Percentiles rank a stretch among this genome's conserved stretches.
Evolutionary conservation across 2,113 vertebrate genomes (phyloP).

Genomic region (Stigmatopora nigra): DNA sequence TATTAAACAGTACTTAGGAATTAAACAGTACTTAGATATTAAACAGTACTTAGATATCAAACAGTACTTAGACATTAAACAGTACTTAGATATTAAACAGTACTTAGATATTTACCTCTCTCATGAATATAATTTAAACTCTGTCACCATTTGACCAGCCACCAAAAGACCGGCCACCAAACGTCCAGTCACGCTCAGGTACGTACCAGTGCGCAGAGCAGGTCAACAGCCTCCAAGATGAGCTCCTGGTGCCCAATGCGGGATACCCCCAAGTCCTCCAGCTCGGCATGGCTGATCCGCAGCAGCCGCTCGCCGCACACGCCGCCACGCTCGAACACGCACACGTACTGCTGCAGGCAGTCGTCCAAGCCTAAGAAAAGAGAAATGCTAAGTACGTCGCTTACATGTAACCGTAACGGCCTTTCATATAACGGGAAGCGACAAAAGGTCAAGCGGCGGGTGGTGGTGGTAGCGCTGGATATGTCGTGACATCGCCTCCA

Average conservation of each 20-base stretch:
- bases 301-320: constrained; percentile 91
- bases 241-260: constrained; percentile 96
- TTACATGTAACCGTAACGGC: neutral
- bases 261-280: constrained; percentile 93
- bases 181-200: too few species aligned
- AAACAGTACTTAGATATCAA: too few species aligned
- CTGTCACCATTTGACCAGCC: too few species aligned
- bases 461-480: neutral
- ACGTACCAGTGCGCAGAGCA: constrained; percentile 91
- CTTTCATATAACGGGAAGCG: too few species aligned
- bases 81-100: too few species aligned
- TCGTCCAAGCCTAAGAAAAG: constrained; percentile 85
- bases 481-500: neutral
- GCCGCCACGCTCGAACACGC: constrained; percentile 92
- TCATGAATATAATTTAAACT: too few species aligned
- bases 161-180: too few species aligned
- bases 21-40: too few species aligned
- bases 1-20: too few species aligned
- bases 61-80: too few species aligned
- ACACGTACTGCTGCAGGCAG: constrained; percentile 94
- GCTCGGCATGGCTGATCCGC: constrained; percentile 92
- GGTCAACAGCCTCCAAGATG: constrained; percentile 92
- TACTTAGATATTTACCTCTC: too few species aligned
- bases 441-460: neutral
- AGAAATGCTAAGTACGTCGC: constrained; percentile 1